Conservation (phyloP, 2,888 invertebrate species). For the Athalia rosae region DNA sequence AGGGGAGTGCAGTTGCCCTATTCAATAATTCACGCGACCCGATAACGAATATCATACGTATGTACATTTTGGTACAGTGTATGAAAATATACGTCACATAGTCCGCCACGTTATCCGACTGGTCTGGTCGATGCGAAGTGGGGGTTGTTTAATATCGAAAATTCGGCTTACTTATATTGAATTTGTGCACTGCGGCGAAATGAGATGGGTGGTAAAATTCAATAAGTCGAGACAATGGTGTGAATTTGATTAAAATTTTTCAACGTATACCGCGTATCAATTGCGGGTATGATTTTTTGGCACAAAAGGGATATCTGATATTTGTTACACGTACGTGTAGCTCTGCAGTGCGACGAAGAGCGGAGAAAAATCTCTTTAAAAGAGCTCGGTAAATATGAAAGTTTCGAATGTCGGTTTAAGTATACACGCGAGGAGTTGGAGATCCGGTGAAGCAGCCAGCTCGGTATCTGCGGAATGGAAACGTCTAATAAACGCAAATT, state of each 20-base stretch:
- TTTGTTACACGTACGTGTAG: too few relatives aligned
- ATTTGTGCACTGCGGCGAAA: too few relatives aligned
- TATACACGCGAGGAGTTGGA: background rate
- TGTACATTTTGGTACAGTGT: too few relatives aligned
- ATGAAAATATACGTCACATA: too few relatives aligned
- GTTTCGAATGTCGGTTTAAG: background rate
- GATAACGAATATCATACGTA: constrained; percentile 36
- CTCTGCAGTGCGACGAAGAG: background rate
- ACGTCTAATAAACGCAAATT: constrained; percentile 40
- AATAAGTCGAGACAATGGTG: background rate
- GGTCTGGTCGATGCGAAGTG: too few relatives aligned
- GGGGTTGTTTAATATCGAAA: too few relatives aligned
- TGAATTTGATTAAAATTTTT: constrained; percentile 15
- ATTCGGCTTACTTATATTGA: too few relatives aligned
- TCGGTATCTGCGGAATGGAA: constrained; percentile 13
- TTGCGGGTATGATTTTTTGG: constrained; percentile 11
- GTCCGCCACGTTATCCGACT: too few relatives aligned
- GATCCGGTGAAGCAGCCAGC: constrained; percentile 12
- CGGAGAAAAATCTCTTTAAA: constrained; percentile 20
- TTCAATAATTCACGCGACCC: constrained; percentile 31
- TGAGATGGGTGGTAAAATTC: background rate
- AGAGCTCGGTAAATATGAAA: constrained; percentile 3
- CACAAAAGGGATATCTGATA: constrained; percentile 30
- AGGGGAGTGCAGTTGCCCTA: constrained; percentile 6
- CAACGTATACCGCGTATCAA: background rate